Conservation (phyloP, 2,888 invertebrate genomes). For the Criorhina ranunculi region DNA sequence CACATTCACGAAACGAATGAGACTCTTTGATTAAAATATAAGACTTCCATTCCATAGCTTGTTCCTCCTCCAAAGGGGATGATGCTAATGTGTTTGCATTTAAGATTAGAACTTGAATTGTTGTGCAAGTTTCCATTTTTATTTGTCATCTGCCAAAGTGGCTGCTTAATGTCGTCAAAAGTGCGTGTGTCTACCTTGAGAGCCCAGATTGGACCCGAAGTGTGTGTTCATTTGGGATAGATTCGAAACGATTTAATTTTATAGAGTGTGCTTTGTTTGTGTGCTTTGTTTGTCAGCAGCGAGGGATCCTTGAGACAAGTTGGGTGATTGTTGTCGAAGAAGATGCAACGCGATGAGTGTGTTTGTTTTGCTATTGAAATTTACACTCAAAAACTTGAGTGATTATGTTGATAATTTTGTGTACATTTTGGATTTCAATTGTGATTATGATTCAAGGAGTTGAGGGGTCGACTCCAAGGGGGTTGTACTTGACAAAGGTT, state of each 20-base stretch:
- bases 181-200: slow-evolving; percentile 36
- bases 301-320: slow-evolving; percentile 54
- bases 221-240: slow-evolving; percentile 53
- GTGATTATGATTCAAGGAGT: slow-evolving; percentile 17
- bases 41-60: slow-evolving; percentile 42
- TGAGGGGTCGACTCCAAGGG: neutral
- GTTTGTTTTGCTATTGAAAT: slow-evolving; percentile 40
- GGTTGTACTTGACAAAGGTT: neutral
- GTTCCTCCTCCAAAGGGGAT: slow-evolving; percentile 28
- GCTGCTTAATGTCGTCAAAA: slow-evolving; percentile 68
- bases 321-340: slow-evolving; percentile 42
- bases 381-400: slow-evolving; percentile 13
- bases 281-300: slow-evolving; percentile 28
- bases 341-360: slow-evolving; percentile 19
- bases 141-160: slow-evolving; percentile 70
- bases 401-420: slow-evolving; percentile 58
- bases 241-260: slow-evolving; percentile 74
- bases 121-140: slow-evolving; percentile 56
- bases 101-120: slow-evolving; percentile 62
- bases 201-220: neutral
- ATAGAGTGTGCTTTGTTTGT: slow-evolving; percentile 64
- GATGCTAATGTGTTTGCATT: slow-evolving; percentile 76
- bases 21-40: slow-evolving; percentile 66
- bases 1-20: no score
- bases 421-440: slow-evolving; percentile 21